Percentiles rank a stretch among this genome's conserved stretches.
Conservation (phyloP, 2,888 invertebrate species). For the Hydrotaea cyrtoneurina region DNA sequence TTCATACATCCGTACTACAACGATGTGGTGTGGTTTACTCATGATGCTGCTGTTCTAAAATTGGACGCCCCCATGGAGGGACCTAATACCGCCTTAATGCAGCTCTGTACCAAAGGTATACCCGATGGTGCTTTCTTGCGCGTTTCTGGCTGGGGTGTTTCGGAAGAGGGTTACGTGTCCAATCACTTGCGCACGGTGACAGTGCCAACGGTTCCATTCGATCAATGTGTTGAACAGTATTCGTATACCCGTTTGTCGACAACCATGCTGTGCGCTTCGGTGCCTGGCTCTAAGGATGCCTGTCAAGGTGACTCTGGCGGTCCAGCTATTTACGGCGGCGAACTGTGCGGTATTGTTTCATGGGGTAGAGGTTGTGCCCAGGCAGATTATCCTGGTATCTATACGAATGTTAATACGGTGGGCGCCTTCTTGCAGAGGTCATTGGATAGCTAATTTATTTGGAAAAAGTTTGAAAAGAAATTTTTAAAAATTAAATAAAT, state of each 20-base stretch:
- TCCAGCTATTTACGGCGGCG: conserved; percentile 74
- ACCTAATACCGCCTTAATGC: background rate
- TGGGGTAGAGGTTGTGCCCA: conserved; percentile 75
- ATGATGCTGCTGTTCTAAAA: background rate
- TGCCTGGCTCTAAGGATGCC: conserved; percentile 48
- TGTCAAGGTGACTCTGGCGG: conserved; percentile 68
- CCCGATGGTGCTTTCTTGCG: background rate
- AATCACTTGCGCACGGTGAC: conserved; percentile 67
- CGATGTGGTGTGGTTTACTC: background rate
- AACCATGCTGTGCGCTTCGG: conserved; percentile 85
- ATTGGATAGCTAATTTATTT: background rate
- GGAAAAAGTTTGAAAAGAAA: no score
- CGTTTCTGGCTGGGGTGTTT: conserved; percentile 50
- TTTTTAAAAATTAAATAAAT: no score
- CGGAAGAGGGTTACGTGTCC: conserved; percentile 62
- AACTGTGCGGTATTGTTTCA: conserved; percentile 84
- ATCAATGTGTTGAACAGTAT: background rate
- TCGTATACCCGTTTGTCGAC: conserved; percentile 83
- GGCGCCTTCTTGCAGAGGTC: conserved; percentile 38
- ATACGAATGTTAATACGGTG: conserved; percentile 71
- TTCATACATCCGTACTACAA: background rate
- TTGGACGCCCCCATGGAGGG: background rate
- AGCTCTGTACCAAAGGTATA: background rate
- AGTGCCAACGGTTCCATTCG: background rate
- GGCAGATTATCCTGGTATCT: conserved; percentile 73